Evolutionary conservation across 2,888 invertebrate species (phyloP).

Genomic region (Mystacides longicornis): DNA sequence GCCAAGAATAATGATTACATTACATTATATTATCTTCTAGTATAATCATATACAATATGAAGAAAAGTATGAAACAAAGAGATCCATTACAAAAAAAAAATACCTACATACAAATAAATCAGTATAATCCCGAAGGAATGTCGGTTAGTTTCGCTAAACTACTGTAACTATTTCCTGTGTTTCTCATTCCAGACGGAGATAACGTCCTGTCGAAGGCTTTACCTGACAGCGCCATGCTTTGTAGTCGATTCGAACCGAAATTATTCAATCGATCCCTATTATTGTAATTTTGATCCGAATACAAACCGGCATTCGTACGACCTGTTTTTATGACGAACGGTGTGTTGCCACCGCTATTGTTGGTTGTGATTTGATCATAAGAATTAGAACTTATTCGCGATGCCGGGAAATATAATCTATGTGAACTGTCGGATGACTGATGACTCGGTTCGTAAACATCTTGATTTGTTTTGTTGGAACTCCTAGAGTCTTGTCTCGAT

Average conservation of each 20-base stretch:
- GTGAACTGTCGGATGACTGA: conserved; percentile 33
- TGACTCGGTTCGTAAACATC: conserved; percentile 30
- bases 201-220: conserved; percentile 43
- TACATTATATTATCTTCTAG: no score
- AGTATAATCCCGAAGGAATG: conserved; percentile 67
- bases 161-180: conserved; percentile 32
- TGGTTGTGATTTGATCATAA: conserved; percentile 34
- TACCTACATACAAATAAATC: conserved; percentile 19
- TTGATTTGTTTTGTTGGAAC: conserved; percentile 30
- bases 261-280: conserved; percentile 43
- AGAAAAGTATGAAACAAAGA: not conserved
- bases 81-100: not conserved
- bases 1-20: no score
- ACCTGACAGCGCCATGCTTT: conserved; percentile 33
- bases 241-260: conserved; percentile 41
- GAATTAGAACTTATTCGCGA: conserved; percentile 36
- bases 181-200: conserved; percentile 37
- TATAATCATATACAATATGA: no score
- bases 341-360: conserved; percentile 37
- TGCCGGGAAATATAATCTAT: conserved; percentile 38
- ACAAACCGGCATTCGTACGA: conserved; percentile 56
- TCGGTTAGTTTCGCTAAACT: conserved; percentile 61
- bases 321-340: conserved; percentile 56
- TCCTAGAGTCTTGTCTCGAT: conserved; percentile 35
- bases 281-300: conserved; percentile 50